Base-by-base conservation (phyloP, 2,113 vertebrate genomes). In the Electrona antarctica region DNA sequence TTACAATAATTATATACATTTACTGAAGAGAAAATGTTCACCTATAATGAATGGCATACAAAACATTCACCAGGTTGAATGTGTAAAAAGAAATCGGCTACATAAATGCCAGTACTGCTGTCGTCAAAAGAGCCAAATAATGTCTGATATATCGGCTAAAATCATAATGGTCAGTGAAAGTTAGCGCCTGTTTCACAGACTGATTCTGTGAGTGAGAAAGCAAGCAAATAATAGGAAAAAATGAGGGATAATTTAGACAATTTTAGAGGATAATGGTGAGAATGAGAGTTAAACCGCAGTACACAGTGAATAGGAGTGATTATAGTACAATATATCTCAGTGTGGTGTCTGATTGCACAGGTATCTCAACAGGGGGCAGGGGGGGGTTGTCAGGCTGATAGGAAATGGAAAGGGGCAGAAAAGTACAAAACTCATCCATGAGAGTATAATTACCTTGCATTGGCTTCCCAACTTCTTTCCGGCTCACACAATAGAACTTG, bases 261-360 rank as follows among this genome's bases (percentile, higher is more conserved):
- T 21, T 21, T 21, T 21, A 54, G 60, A 58, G 49, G 69, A 71
- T 59, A 56, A 60, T n/a, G 56, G 14, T 33, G 14, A 58, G 28
- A 61, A 15, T 59, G 52, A 69, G 57, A 81, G 11, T 72, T 55
- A 12, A 80, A 84, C 67, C 79, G 75, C 15, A 47, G 63, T 49
- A 59, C 73, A 54, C 79, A 48, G 78, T 88, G 89, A 92, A 91
- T 90, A 82, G 72, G 75, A 78, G 87, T 91, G 90, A 93, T 93
- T 93, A 93, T 87, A 80, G 85, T 78, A 91, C 88, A 90, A 91
- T 91, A 80, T 78, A 50, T 87, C 74, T 85, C 86, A 64, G 83
- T 87, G 88, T 82, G 90, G 75, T 6, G 79, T 79, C 75, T 93
- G 92, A 94, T 94, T 93, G 87, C 90, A 75, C 85, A 85, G 85